Evolutionary conservation across 2,113 vertebrate species (phyloP), one percentile per base, ranked within the genome.

Genomic region (Pteropus alecto): DNA sequence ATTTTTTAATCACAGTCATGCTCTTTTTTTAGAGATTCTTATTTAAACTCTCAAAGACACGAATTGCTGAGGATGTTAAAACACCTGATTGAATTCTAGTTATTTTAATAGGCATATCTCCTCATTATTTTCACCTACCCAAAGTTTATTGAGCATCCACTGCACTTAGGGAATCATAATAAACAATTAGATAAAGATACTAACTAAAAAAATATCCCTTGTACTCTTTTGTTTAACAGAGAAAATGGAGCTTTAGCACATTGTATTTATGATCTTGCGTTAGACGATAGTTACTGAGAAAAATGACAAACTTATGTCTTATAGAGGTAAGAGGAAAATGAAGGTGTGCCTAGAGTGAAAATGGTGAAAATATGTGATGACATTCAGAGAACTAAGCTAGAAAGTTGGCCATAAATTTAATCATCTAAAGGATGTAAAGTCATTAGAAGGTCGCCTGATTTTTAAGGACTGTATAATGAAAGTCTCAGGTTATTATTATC

Each of bases 281-380:
- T 93, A 58, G 13, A 54, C 43, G 11, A 33, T 30, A 48, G 11
- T 71, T 81, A 82, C 19, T 56, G 58, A 90, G 63, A 92, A 89
- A 95, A 90, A 30, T 33, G 61, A 21, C 5, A 43, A 58, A 21
- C 28, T 38, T 65, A 95, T 38, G 3, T 14, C 24, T 93, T 67
- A 8, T 0, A 22, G 33, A 48, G 2, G 5, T 68, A 51, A 78
- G 41, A 85, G 24, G 9, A 81, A 90, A 88, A 88, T 84, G 6
- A 94, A 85, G 21, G 89, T 38, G 0, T 46, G 46, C 8, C 43
- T 60, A 92, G 41, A 86, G 26, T 51, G 65, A 60, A 87, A 81
- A 82, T 21, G 12, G 7, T 48, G 7, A 87, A 56, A 79, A 14
- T 15, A 56, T 0, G 1, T 63, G 7, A 6, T 30, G 2, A 22